A percentile compares a stretch with the other conserved stretches of the same genome.
phyloP scores from a whole-genome alignment of 2,113 vertebrate species.

The Dromiciops gliroides region DNA sequence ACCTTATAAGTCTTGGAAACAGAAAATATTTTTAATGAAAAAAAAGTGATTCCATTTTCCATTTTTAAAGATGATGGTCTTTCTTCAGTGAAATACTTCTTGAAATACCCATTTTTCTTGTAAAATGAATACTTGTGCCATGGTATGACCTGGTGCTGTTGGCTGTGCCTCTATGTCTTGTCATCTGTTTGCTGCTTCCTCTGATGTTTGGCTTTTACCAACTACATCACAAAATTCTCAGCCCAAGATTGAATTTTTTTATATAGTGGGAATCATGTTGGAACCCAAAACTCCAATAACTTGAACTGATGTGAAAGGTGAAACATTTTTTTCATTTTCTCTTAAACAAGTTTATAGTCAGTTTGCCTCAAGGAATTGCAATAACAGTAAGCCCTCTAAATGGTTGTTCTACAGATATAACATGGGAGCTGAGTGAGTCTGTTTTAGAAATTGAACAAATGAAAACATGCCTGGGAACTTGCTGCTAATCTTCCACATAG shows the following conservation, averaged over 20 bases:
- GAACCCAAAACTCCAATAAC: slow-evolving; percentile 55
- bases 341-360: slow-evolving; percentile 61
- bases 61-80: neutral
- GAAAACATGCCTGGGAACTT: slow-evolving; percentile 45
- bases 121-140: neutral
- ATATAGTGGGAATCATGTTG: slow-evolving; percentile 48
- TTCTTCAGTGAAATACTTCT: neutral
- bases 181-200: neutral
- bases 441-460: slow-evolving; percentile 65
- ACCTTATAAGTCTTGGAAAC: neutral
- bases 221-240: slow-evolving; percentile 19
- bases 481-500: neutral
- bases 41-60: neutral
- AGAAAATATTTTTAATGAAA: neutral
- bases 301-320: slow-evolving; percentile 52
- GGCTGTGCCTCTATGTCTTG: neutral
- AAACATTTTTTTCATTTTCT: slow-evolving; percentile 51
- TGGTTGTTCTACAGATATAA: slow-evolving; percentile 38
- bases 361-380: slow-evolving; percentile 53
- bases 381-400: slow-evolving; percentile 33
- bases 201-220: neutral
- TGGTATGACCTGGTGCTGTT: neutral
- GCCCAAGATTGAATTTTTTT: slow-evolving; percentile 54
- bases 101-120: neutral
- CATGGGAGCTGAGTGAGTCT: neutral